Base-by-base conservation (phyloP, 2,113 vertebrate species). In the Ptychochromis oligacanthus region DNA sequence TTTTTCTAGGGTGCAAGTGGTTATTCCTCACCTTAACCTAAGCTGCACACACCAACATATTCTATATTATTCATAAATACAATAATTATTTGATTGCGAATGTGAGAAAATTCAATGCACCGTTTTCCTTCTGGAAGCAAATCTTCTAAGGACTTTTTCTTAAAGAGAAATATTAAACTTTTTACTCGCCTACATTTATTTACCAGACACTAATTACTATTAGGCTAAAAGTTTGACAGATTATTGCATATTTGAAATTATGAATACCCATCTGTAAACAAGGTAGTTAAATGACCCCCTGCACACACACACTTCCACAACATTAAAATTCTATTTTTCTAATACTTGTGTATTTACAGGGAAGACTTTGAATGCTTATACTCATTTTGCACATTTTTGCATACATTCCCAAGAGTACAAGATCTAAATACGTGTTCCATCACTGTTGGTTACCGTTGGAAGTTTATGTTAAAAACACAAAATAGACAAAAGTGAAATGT, bases 1-100 rank as follows among this genome's bases (percentile, higher is more conserved):
- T 17, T 46, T 65, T 46, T 46, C 1, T 15, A 26, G 0, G 5
- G 22, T 18, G 7, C 26, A 11, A 0, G 1, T 26, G 24, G 17
- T 67, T 67, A 67, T 67, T 26, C 26, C 18, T 70, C 9, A 31
- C 43, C 4, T 52, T 52, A 52, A 52, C 49, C 65, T 70, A 52
- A 11, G 3, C 43, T 70, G 17, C 65, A 0, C 5, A 72, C 13
- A 12, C 46, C 17, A n/a, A n/a, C 46, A 9, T 72, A 18, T 7
- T 72, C 43, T 26, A 52, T 72, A 52, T 31, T 54, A n/a, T 54
- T 72, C 17, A 14, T 18, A 54, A 12, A 72, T 52, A 6, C 49
- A 7, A 18, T 18, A 52, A 52, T 15, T 14, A 46, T 46, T 46
- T 46, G 43, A 4, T 15, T 46, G 43, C 43, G 2, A 43, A 5